These are phyloP conservation scores for Ericerus pela DNA, from an alignment of 1,140 invertebrate species.

Conservation along the genomic window DNA sequence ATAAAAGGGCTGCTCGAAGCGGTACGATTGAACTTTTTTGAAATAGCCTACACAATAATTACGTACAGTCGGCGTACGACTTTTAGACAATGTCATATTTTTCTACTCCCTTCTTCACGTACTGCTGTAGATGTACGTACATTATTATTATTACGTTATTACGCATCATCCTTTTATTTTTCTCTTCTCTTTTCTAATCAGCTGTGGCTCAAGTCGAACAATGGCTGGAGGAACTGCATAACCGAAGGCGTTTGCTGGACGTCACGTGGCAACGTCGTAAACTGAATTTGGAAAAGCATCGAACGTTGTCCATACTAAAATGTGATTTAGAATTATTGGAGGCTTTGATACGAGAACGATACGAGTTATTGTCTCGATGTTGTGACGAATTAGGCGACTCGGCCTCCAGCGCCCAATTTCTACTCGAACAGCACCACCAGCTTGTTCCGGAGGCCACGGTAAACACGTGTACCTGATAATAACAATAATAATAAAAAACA, in stretches of 20 bases:
- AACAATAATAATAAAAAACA: too few relatives aligned
- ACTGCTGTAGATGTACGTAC: too few relatives aligned
- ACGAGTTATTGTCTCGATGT: constrained; percentile 32
- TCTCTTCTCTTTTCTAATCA: constrained; percentile 30
- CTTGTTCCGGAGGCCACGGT: constrained; percentile 56
- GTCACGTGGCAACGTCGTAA: constrained; percentile 41
- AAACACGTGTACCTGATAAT: too few relatives aligned
- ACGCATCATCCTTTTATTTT: too few relatives aligned
- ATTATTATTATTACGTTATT: constrained; percentile 4
- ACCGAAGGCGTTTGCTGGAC: constrained; percentile 56
- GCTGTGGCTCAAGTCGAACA: constrained; percentile 53
- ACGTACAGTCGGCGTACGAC: too few relatives aligned
- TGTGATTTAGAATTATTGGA: constrained; percentile 54
- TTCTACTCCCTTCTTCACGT: neutral
- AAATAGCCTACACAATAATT: too few relatives aligned
- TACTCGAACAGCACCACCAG: constrained; percentile 52
- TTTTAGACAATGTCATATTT: too few relatives aligned
- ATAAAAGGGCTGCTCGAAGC: constrained; percentile 43
- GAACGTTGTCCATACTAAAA: constrained; percentile 56
- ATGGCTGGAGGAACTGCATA: constrained; percentile 61
- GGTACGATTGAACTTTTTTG: constrained; percentile 30
- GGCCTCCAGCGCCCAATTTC: constrained; percentile 46
- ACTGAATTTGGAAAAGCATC: constrained; percentile 38
- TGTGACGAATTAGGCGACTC: constrained; percentile 47
- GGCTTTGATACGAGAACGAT: constrained; percentile 36